These are phyloP conservation scores for Polyploca ridens DNA, from an alignment of 2,888 invertebrate genomes.

Conservation along the genomic window DNA sequence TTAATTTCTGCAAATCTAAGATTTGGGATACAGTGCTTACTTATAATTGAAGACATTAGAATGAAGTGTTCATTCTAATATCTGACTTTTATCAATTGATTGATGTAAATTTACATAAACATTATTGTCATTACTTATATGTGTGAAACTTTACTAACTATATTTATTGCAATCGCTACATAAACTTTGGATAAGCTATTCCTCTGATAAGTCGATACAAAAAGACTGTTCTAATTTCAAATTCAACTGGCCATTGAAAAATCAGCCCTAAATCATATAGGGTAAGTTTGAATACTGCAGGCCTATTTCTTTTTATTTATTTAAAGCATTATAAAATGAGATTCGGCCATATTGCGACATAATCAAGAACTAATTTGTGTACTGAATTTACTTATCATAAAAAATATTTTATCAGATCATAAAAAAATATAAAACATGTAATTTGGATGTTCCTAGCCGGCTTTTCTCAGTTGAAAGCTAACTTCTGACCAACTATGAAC, in stretches of 20 bases:
- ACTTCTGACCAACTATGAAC: too few species aligned
- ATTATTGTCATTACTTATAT: background rate
- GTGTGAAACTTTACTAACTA: background rate
- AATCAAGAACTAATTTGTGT: slow-evolving; percentile 4
- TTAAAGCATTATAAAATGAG: too few species aligned
- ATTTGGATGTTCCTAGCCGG: too few species aligned
- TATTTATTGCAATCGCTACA: background rate
- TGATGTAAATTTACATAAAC: background rate
- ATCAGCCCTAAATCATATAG: background rate
- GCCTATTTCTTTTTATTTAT: background rate
- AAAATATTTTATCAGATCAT: too few species aligned
- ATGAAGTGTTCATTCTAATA: too few species aligned
- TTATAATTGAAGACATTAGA: background rate
- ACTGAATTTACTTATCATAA: too few species aligned
- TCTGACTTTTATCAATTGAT: background rate
- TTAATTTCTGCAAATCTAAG: background rate
- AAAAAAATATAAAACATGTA: too few species aligned
- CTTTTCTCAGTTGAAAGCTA: too few species aligned
- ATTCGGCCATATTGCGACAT: background rate
- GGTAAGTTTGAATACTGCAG: background rate
- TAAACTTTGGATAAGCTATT: too few species aligned
- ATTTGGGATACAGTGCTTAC: background rate
- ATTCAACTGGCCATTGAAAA: too few species aligned
- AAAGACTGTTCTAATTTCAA: too few species aligned
- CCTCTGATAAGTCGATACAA: too few species aligned